Conservation (phyloP, 2,113 vertebrate species). For the Etheostoma cragini region DNA sequence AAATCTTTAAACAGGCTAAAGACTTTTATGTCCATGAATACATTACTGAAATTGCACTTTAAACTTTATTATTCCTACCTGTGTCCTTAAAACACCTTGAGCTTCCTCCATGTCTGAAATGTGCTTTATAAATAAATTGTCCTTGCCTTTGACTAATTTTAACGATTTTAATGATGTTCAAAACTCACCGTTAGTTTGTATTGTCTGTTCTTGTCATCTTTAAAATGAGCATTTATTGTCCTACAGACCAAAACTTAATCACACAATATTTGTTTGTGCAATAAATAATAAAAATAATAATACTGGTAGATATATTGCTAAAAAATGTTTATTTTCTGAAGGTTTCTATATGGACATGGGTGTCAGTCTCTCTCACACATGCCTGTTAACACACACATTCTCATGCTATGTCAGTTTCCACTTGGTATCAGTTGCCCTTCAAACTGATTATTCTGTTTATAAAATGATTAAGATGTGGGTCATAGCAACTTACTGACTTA, state of each 20-base stretch:
- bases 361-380: background rate
- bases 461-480: conserved; percentile 18
- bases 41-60: too few relatives aligned
- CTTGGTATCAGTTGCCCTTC: conserved; percentile 24
- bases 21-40: too few relatives aligned
- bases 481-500: background rate
- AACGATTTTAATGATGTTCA: background rate
- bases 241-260: background rate
- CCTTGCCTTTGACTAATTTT: too few relatives aligned
- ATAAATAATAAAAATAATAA: background rate
- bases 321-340: background rate
- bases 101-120: too few relatives aligned
- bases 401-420: conserved; percentile 9
- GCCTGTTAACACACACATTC: conserved; percentile 1
- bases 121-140: too few relatives aligned
- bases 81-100: too few relatives aligned
- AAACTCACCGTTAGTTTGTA: background rate
- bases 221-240: background rate
- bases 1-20: too few relatives aligned
- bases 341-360: background rate
- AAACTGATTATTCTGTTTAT: conserved; percentile 24
- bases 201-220: background rate
- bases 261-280: background rate
- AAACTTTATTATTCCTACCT: too few relatives aligned
- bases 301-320: background rate